phyloP scores from a whole-genome alignment of 2,113 vertebrate genomes.

The Petrocephalus microphthalmus region DNA sequence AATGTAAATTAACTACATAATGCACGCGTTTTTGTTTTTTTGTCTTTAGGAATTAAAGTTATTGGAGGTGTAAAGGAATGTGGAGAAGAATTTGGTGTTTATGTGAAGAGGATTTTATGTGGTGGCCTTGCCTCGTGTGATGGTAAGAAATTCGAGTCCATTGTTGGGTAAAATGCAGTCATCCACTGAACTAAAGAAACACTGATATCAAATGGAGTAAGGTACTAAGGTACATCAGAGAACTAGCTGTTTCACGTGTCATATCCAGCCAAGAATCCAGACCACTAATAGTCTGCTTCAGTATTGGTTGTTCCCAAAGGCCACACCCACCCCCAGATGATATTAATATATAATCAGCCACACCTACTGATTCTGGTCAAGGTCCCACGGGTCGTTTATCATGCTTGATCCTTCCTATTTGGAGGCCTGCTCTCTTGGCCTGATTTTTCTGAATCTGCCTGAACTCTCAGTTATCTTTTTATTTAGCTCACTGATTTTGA shows the following conservation, averaged over 20 bases:
- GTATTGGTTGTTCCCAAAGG: neutral
- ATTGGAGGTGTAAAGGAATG: slow-evolving; percentile 80
- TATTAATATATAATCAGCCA: neutral
- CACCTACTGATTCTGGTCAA: neutral
- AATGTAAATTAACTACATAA: neutral
- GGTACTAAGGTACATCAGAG: neutral
- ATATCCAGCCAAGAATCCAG: neutral
- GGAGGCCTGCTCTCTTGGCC: neutral
- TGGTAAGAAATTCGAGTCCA: slow-evolving; percentile 51
- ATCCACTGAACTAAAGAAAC: neutral
- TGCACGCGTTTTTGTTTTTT: slow-evolving; percentile 6
- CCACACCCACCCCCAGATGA: neutral
- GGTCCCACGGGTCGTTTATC: neutral
- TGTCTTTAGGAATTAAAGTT: slow-evolving; percentile 77
- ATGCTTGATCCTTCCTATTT: neutral
- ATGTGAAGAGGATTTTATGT: slow-evolving; percentile 81
- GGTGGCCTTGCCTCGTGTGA: slow-evolving; percentile 76
- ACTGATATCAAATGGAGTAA: neutral
- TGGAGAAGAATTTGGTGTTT: slow-evolving; percentile 82
- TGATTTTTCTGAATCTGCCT: neutral
- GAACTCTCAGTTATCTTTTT: neutral
- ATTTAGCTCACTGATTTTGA: neutral
- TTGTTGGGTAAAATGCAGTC: neutral
- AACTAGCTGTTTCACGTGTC: neutral
- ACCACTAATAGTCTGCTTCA: neutral